Conservation (phyloP, 92 coral and sea anemone genomes). For the Epizoanthus fatuus region DNA sequence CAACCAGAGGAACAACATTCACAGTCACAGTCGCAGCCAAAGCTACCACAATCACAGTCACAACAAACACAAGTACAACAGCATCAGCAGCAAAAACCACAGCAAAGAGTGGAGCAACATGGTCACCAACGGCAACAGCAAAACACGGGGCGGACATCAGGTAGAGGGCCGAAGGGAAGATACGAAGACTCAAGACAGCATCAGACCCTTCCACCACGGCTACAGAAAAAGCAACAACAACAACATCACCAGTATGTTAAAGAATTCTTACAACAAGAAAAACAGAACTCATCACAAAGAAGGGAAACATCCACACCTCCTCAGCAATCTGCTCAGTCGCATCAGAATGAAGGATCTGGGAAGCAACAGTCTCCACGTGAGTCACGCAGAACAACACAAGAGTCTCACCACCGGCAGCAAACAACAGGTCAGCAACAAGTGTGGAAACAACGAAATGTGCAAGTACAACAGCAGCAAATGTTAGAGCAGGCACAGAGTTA, state of each 20-base stretch:
- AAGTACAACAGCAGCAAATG: constrained; percentile 49
- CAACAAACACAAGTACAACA: not conserved
- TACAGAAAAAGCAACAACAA: constrained; percentile 91
- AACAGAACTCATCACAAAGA: constrained; percentile 31
- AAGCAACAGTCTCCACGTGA: constrained; percentile 42
- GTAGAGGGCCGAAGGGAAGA: constrained; percentile 82
- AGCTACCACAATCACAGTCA: not conserved
- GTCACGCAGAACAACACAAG: constrained; percentile 11
- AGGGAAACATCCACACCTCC: constrained; percentile 43
- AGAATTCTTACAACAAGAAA: constrained; percentile 56
- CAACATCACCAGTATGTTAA: constrained; percentile 85
- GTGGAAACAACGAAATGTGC: constrained; percentile 55
- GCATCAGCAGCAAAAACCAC: constrained; percentile 59
- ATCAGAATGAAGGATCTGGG: constrained; percentile 37
- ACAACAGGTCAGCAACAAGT: constrained; percentile 50
- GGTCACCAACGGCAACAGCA: constrained; percentile 78
- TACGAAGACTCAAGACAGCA: constrained; percentile 77
- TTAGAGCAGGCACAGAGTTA: constrained; percentile 1
- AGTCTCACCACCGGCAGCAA: constrained; percentile 31
- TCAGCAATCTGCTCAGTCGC: constrained; percentile 27
- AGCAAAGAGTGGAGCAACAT: constrained; percentile 54
- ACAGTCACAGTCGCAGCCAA: not conserved
- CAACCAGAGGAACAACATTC: not conserved
- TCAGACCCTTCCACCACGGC: constrained; percentile 90
- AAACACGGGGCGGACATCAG: constrained; percentile 67